These are phyloP conservation scores for Chymomyza procnemis DNA, from an alignment of 2,888 invertebrate species.

Conservation along the genomic window DNA sequence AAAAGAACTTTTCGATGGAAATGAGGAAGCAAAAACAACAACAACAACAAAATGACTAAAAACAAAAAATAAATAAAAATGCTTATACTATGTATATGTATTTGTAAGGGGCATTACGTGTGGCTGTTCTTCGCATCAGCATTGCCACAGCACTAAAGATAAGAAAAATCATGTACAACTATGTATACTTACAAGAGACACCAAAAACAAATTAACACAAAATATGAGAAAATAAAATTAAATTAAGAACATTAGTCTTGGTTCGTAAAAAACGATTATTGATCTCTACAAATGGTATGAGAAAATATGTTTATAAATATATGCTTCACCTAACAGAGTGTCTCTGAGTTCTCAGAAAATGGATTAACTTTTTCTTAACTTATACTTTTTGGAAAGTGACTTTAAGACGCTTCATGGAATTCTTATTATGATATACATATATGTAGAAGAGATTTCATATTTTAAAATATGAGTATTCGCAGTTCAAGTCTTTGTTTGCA, in stretches of 20 bases:
- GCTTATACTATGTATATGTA: neutral
- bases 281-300: neutral
- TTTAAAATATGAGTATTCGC: too few relatives aligned
- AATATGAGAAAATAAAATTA: constrained; percentile 8
- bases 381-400: too few relatives aligned
- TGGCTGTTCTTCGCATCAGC: neutral
- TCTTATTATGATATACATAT: too few relatives aligned
- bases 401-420: too few relatives aligned
- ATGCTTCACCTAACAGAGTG: neutral
- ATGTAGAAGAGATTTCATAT: too few relatives aligned
- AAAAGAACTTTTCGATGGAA: neutral
- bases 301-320: constrained; percentile 49
- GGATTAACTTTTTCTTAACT: too few relatives aligned
- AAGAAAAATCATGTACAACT: neutral
- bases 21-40: neutral
- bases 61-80: neutral
- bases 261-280: constrained; percentile 18
- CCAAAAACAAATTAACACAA: constrained; percentile 5
- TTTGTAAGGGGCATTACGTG: neutral
- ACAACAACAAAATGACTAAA: neutral
- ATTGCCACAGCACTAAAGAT: neutral
- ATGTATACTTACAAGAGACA: neutral
- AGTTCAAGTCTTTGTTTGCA: too few relatives aligned
- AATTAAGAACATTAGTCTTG: constrained; percentile 52
- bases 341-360: neutral